Evolutionary conservation across 2,888 invertebrate genomes (phyloP).

Genomic region (Synanthedon tipuliformis): DNA sequence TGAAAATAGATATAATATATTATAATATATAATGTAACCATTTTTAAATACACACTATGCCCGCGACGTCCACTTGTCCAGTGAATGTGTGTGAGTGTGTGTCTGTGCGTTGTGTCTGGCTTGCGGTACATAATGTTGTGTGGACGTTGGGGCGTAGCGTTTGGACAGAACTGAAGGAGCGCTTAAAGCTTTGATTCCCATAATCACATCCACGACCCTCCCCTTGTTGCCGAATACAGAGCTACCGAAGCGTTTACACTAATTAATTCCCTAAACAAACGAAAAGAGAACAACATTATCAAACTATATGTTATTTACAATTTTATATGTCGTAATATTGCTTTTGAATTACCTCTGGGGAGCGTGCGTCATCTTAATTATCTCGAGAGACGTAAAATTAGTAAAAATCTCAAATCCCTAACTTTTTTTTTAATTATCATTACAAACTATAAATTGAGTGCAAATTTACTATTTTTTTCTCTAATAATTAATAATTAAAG

Average conservation of each 20-base stretch:
- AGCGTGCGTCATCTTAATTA: slow-evolving; percentile 50
- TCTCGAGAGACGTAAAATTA: slow-evolving; percentile 55
- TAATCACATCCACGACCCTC: slow-evolving; percentile 55
- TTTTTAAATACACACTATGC: slow-evolving; percentile 21
- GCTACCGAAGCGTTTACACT: slow-evolving; percentile 58
- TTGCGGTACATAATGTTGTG: neutral
- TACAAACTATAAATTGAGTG: slow-evolving; percentile 56
- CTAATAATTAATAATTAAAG: slow-evolving; percentile 50
- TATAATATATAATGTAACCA: slow-evolving; percentile 21
- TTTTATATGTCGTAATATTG: slow-evolving; percentile 69
- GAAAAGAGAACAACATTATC: slow-evolving; percentile 40
- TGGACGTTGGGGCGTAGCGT: slow-evolving; percentile 31
- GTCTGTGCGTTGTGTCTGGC: slow-evolving; percentile 2
- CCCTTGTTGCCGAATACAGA: slow-evolving; percentile 43
- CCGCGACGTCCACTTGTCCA: slow-evolving; percentile 17
- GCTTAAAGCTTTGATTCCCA: slow-evolving; percentile 69
- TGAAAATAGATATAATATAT: slow-evolving; percentile 54
- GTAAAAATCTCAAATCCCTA: slow-evolving; percentile 64
- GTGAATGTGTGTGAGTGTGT: neutral
- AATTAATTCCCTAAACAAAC: slow-evolving; percentile 66
- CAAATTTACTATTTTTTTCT: slow-evolving; percentile 49
- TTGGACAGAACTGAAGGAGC: slow-evolving; percentile 49
- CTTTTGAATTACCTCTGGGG: slow-evolving; percentile 67
- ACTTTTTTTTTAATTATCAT: slow-evolving; percentile 31
- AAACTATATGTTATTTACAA: slow-evolving; percentile 68